Conservation (phyloP, 2,888 invertebrate species). For the Pocota personata region DNA sequence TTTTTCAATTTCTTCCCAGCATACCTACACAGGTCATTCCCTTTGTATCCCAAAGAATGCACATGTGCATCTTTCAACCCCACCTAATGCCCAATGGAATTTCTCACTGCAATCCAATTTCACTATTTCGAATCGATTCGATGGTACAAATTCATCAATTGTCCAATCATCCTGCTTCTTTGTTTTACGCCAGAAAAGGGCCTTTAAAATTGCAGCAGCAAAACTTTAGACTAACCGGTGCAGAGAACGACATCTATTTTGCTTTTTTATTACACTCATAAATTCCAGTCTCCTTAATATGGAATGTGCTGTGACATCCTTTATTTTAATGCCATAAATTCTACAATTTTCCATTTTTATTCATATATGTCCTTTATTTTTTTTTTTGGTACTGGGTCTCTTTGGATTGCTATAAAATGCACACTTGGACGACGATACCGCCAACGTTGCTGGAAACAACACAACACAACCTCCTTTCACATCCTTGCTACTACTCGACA, state of each 20-base stretch:
- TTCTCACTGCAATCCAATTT: conserved; percentile 4
- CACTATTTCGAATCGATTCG: neutral
- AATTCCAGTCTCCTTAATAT: conserved; percentile 61
- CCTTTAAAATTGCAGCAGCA: conserved; percentile 4
- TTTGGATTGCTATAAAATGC: conserved; percentile 67
- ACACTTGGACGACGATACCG: conserved; percentile 55
- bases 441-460: conserved; percentile 4
- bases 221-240: conserved; percentile 24
- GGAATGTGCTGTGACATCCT: conserved; percentile 71
- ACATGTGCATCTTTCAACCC: neutral
- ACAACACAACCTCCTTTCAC: neutral
- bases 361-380: conserved; percentile 45
- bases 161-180: neutral
- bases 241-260: conserved; percentile 29
- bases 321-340: conserved; percentile 72
- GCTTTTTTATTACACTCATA: conserved; percentile 56
- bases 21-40: neutral
- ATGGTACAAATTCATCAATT: conserved; percentile 45
- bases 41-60: neutral
- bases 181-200: neutral
- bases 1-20: neutral
- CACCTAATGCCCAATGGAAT: conserved; percentile 21
- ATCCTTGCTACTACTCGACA: neutral
- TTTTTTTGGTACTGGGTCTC: conserved; percentile 11
- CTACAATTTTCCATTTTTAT: conserved; percentile 71